phyloP scores from a whole-genome alignment of 2,797 vertebrate species.

The Esox masquinongy region DNA sequence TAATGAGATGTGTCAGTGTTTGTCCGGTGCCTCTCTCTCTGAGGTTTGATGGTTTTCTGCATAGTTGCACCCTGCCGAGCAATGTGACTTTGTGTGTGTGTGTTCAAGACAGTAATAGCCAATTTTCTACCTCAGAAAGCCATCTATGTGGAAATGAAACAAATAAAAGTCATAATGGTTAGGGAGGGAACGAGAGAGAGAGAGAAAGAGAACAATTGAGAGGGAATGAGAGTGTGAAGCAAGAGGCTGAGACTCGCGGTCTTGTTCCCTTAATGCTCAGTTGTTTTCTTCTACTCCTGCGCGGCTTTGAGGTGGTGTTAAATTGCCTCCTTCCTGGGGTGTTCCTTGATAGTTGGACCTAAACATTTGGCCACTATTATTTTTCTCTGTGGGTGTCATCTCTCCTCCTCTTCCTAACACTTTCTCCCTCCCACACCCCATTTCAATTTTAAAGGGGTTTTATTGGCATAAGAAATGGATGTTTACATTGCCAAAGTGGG shows the following conservation, averaged over 20 bases:
- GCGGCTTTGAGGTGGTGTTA: conserved; percentile 53
- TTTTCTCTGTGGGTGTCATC: conserved; percentile 48
- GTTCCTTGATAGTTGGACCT: conserved; percentile 48
- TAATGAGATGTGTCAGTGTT: too few species aligned
- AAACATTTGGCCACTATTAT: conserved; percentile 61
- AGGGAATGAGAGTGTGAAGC: conserved; percentile 23
- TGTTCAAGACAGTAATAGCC: conserved; percentile 46
- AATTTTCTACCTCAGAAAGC: conserved; percentile 61
- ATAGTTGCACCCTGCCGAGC: conserved; percentile 14
- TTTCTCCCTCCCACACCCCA: conserved; percentile 53
- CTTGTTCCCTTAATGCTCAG: conserved; percentile 6
- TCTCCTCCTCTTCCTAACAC: conserved; percentile 34
- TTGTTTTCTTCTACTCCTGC: conserved; percentile 34
- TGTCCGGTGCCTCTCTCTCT: too few species aligned
- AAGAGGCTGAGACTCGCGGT: conserved; percentile 3
- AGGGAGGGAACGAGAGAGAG: background rate
- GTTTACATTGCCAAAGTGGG: too few species aligned
- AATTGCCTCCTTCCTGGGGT: conserved; percentile 49
- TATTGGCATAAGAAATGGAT: background rate
- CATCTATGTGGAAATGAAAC: conserved; percentile 69
- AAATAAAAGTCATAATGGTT: conserved; percentile 44
- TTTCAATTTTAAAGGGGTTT: background rate
- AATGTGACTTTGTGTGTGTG: background rate
- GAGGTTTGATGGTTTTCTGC: conserved; percentile 52
- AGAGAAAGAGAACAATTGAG: conserved; percentile 19